Evolutionary conservation across 2,888 invertebrate genomes (phyloP), one percentile per base, ranked within the genome.

Genomic region (Patella ulyssiponensis): DNA sequence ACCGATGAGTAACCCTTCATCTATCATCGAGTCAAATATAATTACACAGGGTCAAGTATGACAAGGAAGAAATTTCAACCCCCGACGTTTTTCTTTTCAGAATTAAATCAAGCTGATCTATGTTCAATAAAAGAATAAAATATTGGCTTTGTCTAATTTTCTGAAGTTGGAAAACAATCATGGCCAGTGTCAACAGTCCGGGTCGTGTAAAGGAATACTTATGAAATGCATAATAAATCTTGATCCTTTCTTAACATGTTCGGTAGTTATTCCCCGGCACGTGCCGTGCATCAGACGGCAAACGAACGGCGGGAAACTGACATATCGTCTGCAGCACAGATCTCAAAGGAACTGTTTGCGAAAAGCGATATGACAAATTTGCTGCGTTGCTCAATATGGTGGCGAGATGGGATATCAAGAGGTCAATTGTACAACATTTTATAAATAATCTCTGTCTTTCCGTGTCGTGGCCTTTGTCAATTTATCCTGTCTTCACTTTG

Each of bases 301-400:
- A 64, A 64, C 64, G 20, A 23, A 64, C 23, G 64, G 64, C 64
- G 64, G 64, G 64, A 64, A 64, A 20, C 64, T 64, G 64, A 64
- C 64, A 64, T 64, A 20, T 64, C 64, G 64, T 64, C 64, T 64
- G 64, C 64, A 23, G 20, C 64, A 64, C 44, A 64, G 64, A 64
- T 64, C 20, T 23, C 20, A 23, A 64, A 64, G 23, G 23, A 23
- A 64, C 14, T 64, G 23, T 64, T 64, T 64, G 64, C 64, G 23
- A 23, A 64, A 64, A 64, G 64, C 64, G 64, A 64, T 64, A 64
- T 64, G 64, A 64, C 64, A 64, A 64, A 64, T 64, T 64, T 64
- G 23, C 23, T 23, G 23, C 64, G 23, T 64, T 64, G 23, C 23
- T 64, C 20, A 64, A 20, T 64, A 64, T 64, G 23, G 64, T 23